Percentiles rank a stretch among this genome's conserved stretches.
phyloP scores from a whole-genome alignment of 1,140 invertebrate genomes.

The Homarus americanus region DNA sequence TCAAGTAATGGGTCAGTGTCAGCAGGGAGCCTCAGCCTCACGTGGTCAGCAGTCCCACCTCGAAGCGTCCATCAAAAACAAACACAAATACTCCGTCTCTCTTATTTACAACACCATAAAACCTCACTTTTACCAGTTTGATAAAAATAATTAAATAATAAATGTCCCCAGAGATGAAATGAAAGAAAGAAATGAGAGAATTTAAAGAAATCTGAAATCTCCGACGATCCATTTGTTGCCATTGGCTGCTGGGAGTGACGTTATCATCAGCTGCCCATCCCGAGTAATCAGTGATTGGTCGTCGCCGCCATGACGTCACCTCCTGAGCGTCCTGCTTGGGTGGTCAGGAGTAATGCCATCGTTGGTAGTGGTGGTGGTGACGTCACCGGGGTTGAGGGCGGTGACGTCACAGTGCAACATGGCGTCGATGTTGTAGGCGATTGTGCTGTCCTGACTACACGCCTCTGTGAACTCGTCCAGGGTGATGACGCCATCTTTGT shows the following conservation, averaged over 20 bases:
- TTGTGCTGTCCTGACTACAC: slow-evolving; percentile 81
- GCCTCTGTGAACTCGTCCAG: slow-evolving; percentile 98
- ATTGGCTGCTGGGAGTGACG: not conserved
- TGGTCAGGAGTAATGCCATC: not conserved
- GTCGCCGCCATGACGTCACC: not conserved
- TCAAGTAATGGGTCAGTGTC: no score
- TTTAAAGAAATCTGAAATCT: not conserved
- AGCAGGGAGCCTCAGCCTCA: no score
- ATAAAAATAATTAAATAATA: no score
- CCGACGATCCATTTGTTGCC: not conserved
- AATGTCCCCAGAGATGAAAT: no score
- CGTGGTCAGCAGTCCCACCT: no score
- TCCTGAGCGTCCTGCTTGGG: not conserved
- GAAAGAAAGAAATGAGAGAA: no score
- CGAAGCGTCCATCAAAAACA: no score
- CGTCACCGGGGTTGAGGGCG: slow-evolving; percentile 8
- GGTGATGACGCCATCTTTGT: slow-evolving; percentile 95
- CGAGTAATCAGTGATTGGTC: not conserved
- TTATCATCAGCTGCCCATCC: not conserved
- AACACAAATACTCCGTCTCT: no score
- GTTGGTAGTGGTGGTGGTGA: not conserved
- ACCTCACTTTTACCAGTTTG: no score
- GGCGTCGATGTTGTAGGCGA: slow-evolving; percentile 66
- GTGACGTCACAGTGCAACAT: slow-evolving; percentile 53
- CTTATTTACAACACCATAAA: no score